Percentiles rank a stretch among this genome's conserved stretches.
Evolutionary conservation across 2,888 invertebrate genomes (phyloP).

Genomic region (Netelia melanura): DNA sequence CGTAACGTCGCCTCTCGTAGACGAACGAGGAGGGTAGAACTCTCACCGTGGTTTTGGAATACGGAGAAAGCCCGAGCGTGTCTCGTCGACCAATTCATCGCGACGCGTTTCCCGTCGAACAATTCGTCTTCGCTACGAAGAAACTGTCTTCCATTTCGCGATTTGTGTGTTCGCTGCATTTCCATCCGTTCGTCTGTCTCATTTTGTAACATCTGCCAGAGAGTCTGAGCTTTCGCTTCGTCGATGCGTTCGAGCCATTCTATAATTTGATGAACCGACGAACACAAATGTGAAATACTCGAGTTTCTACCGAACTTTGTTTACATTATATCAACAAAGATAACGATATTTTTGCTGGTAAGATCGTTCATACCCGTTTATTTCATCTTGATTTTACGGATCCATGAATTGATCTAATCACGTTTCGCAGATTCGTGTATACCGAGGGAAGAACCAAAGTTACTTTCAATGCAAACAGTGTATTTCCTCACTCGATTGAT

Average conservation of each 20-base stretch:
- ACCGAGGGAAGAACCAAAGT: constrained; percentile 31
- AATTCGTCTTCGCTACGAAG: constrained; percentile 75
- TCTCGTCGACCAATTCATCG: constrained; percentile 74
- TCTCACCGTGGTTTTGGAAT: constrained; percentile 13
- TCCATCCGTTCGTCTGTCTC: constrained; percentile 15
- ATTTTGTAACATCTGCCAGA: constrained; percentile 13
- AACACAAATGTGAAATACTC: constrained; percentile 19
- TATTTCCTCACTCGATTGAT: constrained; percentile 55
- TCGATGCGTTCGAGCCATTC: neutral
- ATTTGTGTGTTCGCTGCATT: constrained; percentile 25
- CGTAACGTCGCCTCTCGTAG: neutral
- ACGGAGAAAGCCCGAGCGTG: constrained; percentile 57
- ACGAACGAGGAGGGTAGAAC: neutral
- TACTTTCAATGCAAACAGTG: constrained; percentile 48
- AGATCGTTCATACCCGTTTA: neutral
- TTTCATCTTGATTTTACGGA: constrained; percentile 16
- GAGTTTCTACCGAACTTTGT: constrained; percentile 16
- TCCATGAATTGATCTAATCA: constrained; percentile 23
- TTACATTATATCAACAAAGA: neutral
- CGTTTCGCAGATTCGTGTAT: constrained; percentile 10
- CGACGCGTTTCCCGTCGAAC: constrained; percentile 78
- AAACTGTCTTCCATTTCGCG: constrained; percentile 26
- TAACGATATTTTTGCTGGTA: constrained; percentile 6
- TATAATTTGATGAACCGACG: constrained; percentile 32
- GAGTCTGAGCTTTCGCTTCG: constrained; percentile 9